phyloP scores from a whole-genome alignment of 1,140 invertebrate genomes.

The Lordiphosa stackelbergi region DNA sequence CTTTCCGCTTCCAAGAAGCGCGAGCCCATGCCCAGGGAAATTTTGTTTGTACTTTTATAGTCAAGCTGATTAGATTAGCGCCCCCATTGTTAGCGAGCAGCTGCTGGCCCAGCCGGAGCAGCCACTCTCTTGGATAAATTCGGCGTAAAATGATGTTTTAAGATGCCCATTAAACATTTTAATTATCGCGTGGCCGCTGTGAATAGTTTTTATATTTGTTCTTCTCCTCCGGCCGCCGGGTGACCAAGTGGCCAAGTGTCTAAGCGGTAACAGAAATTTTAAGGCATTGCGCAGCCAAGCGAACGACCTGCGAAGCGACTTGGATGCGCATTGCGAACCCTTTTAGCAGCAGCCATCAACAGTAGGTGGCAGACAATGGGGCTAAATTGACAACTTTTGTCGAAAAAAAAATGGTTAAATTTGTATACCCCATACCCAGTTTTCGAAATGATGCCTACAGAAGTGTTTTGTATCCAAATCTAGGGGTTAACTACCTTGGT shows the following conservation, averaged over 20 bases:
- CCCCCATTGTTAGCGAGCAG: slow-evolving; percentile 42
- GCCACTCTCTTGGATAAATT: slow-evolving; percentile 48
- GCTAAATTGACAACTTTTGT: neutral
- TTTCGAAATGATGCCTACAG: too few species aligned
- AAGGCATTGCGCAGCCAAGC: slow-evolving; percentile 31
- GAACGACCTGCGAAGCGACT: slow-evolving; percentile 11
- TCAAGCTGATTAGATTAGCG: slow-evolving; percentile 59
- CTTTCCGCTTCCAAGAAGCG: slow-evolving; percentile 56
- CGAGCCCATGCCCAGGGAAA: slow-evolving; percentile 28
- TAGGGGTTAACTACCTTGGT: too few species aligned
- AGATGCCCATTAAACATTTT: slow-evolving; percentile 70
- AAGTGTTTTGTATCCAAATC: too few species aligned
- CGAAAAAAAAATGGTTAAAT: too few species aligned
- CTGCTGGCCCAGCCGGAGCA: neutral
- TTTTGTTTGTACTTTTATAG: slow-evolving; percentile 56
- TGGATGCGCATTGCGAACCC: slow-evolving; percentile 3
- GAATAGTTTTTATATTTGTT: slow-evolving; percentile 35
- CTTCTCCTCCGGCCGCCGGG: slow-evolving; percentile 6
- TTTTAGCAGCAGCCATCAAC: slow-evolving; percentile 1
- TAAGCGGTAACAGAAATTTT: slow-evolving; percentile 9
- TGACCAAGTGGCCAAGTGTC: slow-evolving; percentile 4
- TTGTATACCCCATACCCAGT: too few species aligned
- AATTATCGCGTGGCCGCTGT: slow-evolving; percentile 52
- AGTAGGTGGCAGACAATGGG: too few species aligned
- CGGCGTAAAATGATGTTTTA: slow-evolving; percentile 69